Evolutionary conservation across 2,888 invertebrate species (phyloP).

Genomic region (Crematogaster levior): DNA sequence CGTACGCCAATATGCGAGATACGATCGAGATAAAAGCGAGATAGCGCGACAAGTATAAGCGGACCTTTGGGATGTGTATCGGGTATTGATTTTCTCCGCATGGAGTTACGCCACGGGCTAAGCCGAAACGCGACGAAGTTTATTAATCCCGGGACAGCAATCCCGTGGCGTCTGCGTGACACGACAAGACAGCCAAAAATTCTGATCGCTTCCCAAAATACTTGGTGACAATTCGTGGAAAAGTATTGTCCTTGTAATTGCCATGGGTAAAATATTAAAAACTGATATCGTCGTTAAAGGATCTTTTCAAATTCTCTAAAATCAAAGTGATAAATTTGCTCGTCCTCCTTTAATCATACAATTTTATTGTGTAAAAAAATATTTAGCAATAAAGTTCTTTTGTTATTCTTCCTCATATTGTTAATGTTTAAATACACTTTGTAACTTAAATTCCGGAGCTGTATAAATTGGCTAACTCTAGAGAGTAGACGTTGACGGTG

Average conservation of each 20-base stretch:
- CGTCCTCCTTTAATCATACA: neutral
- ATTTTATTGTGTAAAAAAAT: neutral
- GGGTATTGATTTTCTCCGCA: conserved; percentile 81
- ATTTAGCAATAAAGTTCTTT: neutral
- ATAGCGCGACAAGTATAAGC: conserved; percentile 79
- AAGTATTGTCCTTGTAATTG: neutral
- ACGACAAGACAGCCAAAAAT: conserved; percentile 49
- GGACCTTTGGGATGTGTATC: conserved; percentile 78
- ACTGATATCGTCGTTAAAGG: neutral
- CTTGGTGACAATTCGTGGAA: conserved; percentile 9
- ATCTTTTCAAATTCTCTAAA: neutral
- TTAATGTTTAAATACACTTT: conserved; percentile 15
- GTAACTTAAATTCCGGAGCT: conserved; percentile 59
- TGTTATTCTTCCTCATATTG: neutral
- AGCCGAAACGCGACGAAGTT: conserved; percentile 76
- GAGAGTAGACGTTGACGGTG: conserved; percentile 39
- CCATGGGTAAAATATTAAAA: neutral
- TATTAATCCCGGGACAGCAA: conserved; percentile 73
- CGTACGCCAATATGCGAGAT: conserved; percentile 72
- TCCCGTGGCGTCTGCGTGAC: conserved; percentile 66
- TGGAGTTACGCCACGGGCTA: conserved; percentile 72
- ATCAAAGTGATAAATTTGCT: neutral
- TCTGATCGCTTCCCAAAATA: conserved; percentile 22
- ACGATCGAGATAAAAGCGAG: conserved; percentile 81
- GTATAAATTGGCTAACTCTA: conserved; percentile 70